Percentiles rank a stretch among this genome's conserved stretches.
Conservation (phyloP, 2,113 vertebrate species). For the Atrichornis clamosus region DNA sequence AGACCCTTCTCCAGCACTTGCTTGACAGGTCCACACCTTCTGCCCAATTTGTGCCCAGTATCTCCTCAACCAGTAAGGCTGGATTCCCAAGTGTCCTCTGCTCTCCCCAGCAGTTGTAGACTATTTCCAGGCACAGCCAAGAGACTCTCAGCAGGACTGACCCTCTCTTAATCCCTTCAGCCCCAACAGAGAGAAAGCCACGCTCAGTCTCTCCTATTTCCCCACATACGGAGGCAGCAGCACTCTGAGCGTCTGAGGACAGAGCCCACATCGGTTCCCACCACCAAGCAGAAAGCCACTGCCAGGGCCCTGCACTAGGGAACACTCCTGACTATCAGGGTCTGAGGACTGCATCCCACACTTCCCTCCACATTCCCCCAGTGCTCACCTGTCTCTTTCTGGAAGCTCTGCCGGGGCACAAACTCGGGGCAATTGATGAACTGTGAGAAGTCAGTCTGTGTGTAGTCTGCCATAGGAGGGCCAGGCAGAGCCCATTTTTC, state of each 20-base stretch:
- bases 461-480: constrained; percentile 80
- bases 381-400: constrained; percentile 81
- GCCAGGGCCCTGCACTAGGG: not conserved
- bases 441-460: constrained; percentile 92
- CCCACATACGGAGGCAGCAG: not conserved
- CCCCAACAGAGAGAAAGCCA: fast-evolving
- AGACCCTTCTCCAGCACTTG: not conserved
- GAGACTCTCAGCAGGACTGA: not conserved
- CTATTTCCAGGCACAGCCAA: not conserved
- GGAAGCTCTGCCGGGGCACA: constrained; percentile 85
- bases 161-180: not conserved
- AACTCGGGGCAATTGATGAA: constrained; percentile 97
- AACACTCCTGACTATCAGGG: not conserved
- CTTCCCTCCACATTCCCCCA: not conserved
- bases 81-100: not conserved
- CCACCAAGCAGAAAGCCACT: not conserved
- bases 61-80: not conserved
- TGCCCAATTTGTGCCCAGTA: not conserved
- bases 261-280: not conserved
- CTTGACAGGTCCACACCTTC: not conserved
- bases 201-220: not conserved
- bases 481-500: constrained; percentile 94
- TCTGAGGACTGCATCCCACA: not conserved
- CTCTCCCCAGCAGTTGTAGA: not conserved
- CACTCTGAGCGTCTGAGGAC: not conserved